Base-by-base conservation (phyloP, 2,113 vertebrate species). In the Nanorana parkeri region DNA sequence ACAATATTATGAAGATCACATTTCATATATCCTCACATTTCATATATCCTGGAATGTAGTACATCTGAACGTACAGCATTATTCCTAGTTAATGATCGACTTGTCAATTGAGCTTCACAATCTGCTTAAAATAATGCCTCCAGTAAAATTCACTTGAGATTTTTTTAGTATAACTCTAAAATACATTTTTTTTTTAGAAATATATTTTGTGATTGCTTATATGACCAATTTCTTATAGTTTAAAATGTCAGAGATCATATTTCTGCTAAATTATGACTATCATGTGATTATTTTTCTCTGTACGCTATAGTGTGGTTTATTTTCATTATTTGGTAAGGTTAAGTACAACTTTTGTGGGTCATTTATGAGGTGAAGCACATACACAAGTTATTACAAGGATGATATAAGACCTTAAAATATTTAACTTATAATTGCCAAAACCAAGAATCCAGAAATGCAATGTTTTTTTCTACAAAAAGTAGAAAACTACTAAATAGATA, bases 121-220 rank as follows among this genome's bases (percentile, higher is more conserved):
- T 66, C 60, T 77, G 21, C 36, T 66, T 47, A 23, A 52, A n/a
- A 78, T 78, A 78, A 78, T 78, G 76, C 76, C 76, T 78, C 63
- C 55, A 36, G 66, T 66, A 67, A 19, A 78, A 52, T 23, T 65
- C 21, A 64, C 10, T 24, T 64, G 58, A 51, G 20, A 19, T 54
- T 28, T 21, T 28, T 19, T 66, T 26, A 26, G 28, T 58, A 26
- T 26, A 52, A 4, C 41, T 58, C 29, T 21, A 65, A 66, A 66
- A 66, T 77, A 26, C 6, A 26, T 10, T 10, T 41, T 47, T 63
- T 32, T 41, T 36, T 36, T 36, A 36, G 32, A 16, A 15, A 56
- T 23, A 11, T 23, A 51, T 36, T 75, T 63, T 63, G 72, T 36
- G 72, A 21, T 24, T n/a, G 21, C 58, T 41, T 32, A 28, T 24